Evolutionary conservation across 2,888 invertebrate genomes (phyloP).

Genomic region (Dendrolimus houi): DNA sequence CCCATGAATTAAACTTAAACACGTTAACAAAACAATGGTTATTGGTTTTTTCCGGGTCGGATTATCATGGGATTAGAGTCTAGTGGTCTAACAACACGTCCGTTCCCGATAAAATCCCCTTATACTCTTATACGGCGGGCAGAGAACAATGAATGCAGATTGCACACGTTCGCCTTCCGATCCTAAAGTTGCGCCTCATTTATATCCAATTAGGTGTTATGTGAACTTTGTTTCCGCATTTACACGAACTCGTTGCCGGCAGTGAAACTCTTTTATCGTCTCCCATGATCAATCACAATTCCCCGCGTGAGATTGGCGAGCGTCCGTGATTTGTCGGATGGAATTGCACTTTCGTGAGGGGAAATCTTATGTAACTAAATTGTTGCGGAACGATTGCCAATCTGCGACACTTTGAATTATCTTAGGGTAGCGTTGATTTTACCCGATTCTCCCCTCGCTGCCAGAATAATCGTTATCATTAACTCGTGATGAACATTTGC

Average conservation of each 20-base stretch:
- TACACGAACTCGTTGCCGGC: conserved; percentile 37
- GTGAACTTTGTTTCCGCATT: conserved; percentile 42
- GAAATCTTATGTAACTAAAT: conserved; percentile 25
- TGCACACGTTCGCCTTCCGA: conserved; percentile 33
- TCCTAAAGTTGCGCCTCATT: conserved; percentile 28
- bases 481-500: conserved; percentile 20
- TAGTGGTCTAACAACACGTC: conserved; percentile 44
- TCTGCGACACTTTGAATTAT: conserved; percentile 27
- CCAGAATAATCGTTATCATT: conserved; percentile 29
- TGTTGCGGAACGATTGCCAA: conserved; percentile 29
- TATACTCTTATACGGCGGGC: conserved; percentile 17
- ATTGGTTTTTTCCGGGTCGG: conserved; percentile 65
- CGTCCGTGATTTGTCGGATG: conserved; percentile 30
- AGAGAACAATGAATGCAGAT: conserved; percentile 34
- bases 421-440: conserved; percentile 22
- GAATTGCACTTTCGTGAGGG: conserved; percentile 31
- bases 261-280: conserved; percentile 38
- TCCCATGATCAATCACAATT: conserved; percentile 39
- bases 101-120: conserved; percentile 40
- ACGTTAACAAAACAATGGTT: conserved; percentile 58
- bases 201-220: conserved; percentile 45
- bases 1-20: conserved; percentile 46
- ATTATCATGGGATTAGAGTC: conserved; percentile 57
- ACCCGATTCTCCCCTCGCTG: conserved; percentile 21
- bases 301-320: conserved; percentile 29